These are phyloP conservation scores for Steinernema scapterisci DNA, from an alignment of 2,888 invertebrate genomes.

Conservation along the genomic window DNA sequence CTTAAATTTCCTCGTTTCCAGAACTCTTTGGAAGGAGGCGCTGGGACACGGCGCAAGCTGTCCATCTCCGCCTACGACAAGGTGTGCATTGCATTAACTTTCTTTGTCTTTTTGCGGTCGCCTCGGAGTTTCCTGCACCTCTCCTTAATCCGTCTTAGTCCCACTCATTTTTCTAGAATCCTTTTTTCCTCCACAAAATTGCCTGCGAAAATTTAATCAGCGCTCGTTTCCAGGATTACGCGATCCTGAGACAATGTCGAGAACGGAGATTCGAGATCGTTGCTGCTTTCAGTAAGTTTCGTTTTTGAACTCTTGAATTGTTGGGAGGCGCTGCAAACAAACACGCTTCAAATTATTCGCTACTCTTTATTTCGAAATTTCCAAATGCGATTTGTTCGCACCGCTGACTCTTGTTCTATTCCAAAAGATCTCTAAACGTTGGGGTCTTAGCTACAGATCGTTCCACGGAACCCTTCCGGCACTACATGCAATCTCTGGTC, in stretches of 20 bases:
- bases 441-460: slow-evolving; percentile 43
- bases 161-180: not conserved
- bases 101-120: not conserved
- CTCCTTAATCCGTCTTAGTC: not conserved
- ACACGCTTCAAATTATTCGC: too few species aligned
- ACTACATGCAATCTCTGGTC: slow-evolving; percentile 62
- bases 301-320: too few species aligned
- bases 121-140: not conserved
- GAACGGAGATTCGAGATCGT: slow-evolving; percentile 52
- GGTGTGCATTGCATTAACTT: not conserved
- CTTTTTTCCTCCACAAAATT: not conserved
- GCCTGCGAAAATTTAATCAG: too few species aligned
- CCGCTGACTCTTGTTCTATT: too few species aligned
- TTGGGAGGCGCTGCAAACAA: too few species aligned
- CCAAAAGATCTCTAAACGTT: not conserved
- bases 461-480: slow-evolving; percentile 55
- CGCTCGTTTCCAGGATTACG: slow-evolving; percentile 55
- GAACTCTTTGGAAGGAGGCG: slow-evolving; percentile 9
- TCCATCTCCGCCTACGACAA: slow-evolving; percentile 17
- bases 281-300: slow-evolving; percentile 53
- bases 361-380: too few species aligned
- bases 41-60: slow-evolving; percentile 1
- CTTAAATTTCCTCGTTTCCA: slow-evolving; percentile 2
- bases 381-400: too few species aligned
- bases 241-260: slow-evolving; percentile 57